Evolutionary conservation across 2,797 vertebrate genomes (phyloP), one percentile per base, ranked within the genome.

Genomic region (Schizothorax lantsangensis): DNA sequence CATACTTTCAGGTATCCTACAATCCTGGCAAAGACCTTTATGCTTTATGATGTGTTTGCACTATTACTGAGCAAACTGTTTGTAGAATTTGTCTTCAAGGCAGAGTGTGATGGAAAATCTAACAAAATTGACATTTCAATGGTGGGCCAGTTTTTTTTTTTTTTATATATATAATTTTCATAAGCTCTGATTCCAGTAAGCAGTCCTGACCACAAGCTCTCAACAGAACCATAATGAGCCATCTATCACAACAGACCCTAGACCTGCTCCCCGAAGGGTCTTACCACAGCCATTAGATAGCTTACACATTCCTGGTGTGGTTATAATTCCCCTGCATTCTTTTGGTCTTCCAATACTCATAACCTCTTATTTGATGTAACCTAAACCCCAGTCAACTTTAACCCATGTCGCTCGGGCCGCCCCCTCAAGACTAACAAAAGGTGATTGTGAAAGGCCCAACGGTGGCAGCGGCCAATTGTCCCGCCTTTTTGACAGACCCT

Each of bases 341-440:
- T 75, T 92, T 78, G 89, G 89, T 92, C 62, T 88, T 91, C 92
- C 92, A 94, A 91, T 93, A 94, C 92, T 93, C 93, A 94, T 94
- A 95, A 96, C 93, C 93, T 96, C 94, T 95, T 97, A 95, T 96
- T 94, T 95, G 93, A 91, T 95, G 95, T 96, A 97, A 97, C 95
- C 90, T 93, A 94, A 95, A 95, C 95, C 92, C 92, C 79, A 90
- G 94, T 95, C 94, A 94, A 94, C 95, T 96, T 96, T 96, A 96
- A 94, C 93, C 96, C 92, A 91, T 92, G 81, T 79, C 81, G 89
- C 91, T 92, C 89, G 81, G 57, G 91, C 89, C 92, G 21, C 87
- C 89, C 92, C 90, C 89, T 88, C 75, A 89, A 78, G 23, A 87
- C 88, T 94, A 94, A 95, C 93, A 95, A 96, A 95, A 93, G 91